phyloP scores from a whole-genome alignment of 2,888 invertebrate species.

The Stramonita haemastoma region DNA sequence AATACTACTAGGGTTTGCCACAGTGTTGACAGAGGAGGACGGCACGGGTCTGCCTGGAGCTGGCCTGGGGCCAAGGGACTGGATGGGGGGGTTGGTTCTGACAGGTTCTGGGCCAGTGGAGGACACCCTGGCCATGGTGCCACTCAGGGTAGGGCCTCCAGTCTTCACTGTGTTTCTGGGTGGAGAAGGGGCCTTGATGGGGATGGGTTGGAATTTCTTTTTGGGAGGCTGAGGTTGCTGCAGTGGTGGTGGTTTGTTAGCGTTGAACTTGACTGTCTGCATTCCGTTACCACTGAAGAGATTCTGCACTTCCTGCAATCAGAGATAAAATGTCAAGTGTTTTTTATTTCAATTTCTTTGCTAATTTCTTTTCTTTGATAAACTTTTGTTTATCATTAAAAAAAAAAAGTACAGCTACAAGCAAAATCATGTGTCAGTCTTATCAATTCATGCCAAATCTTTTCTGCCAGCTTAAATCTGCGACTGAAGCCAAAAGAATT shows the following conservation, averaged over 20 bases:
- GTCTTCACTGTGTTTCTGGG: conserved; percentile 6
- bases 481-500: no score
- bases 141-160: background rate
- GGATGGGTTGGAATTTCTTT: conserved; percentile 57
- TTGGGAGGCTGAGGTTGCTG: conserved; percentile 57
- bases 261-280: background rate
- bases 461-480: no score
- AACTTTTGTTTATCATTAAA: no score
- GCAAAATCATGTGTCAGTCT: no score
- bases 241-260: conserved; percentile 52
- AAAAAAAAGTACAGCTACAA: no score
- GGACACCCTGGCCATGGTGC: background rate
- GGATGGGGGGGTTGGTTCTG: background rate
- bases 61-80: background rate
- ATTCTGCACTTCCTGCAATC: background rate
- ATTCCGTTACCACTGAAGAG: no score
- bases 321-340: background rate
- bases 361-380: no score
- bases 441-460: no score
- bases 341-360: background rate
- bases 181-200: conserved; percentile 21
- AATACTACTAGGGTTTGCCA: background rate
- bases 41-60: background rate
- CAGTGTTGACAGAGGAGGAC: background rate
- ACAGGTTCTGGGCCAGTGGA: conserved; percentile 24